Conservation (phyloP, 2,797 vertebrate genomes). For the Sebastes kiyomatsui region DNA sequence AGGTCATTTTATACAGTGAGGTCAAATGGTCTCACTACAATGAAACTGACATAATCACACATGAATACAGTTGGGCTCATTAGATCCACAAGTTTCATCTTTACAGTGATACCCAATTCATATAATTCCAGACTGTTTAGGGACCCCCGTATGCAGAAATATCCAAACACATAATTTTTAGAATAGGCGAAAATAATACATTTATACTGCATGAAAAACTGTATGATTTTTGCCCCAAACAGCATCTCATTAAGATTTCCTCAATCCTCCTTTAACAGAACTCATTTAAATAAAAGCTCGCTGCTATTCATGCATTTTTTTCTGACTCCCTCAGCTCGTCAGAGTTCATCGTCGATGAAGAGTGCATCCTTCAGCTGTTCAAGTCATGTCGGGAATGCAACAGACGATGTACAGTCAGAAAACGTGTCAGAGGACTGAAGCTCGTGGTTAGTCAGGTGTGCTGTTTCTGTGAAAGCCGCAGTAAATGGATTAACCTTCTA, state of each 20-base stretch:
- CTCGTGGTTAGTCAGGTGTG: slow-evolving; percentile 33
- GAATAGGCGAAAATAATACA: no score
- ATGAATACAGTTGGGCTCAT: no score
- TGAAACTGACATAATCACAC: no score
- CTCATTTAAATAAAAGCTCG: background rate
- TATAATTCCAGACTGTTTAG: no score
- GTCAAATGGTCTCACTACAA: no score
- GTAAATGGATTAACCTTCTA: slow-evolving; percentile 52
- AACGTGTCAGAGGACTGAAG: slow-evolving; percentile 39
- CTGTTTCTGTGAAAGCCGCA: slow-evolving; percentile 24
- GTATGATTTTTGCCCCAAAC: no score
- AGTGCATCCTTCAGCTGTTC: slow-evolving; percentile 56
- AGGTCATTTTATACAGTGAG: no score
- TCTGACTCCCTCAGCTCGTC: slow-evolving; percentile 34
- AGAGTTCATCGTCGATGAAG: slow-evolving; percentile 51
- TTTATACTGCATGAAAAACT: no score
- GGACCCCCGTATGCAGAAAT: no score
- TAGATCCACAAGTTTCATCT: no score
- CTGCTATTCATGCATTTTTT: background rate
- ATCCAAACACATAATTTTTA: no score
- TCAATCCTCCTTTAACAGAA: background rate
- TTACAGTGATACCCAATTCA: no score
- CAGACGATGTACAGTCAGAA: slow-evolving; percentile 29
- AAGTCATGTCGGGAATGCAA: slow-evolving; percentile 18
- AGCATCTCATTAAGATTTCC: background rate